Base-by-base conservation (phyloP, 2,888 invertebrate species). In the Entomobrya multifasciata region DNA sequence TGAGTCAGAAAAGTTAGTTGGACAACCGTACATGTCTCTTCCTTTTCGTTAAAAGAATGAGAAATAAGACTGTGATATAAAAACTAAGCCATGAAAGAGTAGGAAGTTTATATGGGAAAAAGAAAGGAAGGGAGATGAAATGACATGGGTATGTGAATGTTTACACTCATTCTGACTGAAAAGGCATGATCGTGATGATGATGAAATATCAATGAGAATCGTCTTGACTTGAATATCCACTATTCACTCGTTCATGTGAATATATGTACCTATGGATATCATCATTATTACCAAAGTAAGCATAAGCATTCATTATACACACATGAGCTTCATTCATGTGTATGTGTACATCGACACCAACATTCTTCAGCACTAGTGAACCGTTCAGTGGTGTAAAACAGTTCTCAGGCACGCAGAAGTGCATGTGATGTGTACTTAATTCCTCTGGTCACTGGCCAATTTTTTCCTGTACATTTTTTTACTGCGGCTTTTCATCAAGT, bases 71-170 rank as follows among this genome's bases (percentile, higher is more conserved):
- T n/a, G n/a, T n/a, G n/a, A n/a, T n/a, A n/a, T n/a, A 36, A 36
- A 20, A 60, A 77, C 10, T 57, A 30, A 41, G 25, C 41, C n/a
- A 47, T n/a, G 36, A 57, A 22, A 11, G 62, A 78, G 62, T 17
- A 60, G 65, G 67, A 80, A 79, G 77, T 62, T 78, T 47, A 44
- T 11, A 67, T 20, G 41, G 41, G 60, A 15, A 11, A 65, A 67
- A 44, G 25, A 44, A 67, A 44, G 44, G 67, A 17, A 44, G 27
- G 25, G 5, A 62, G 20, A n/a, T 11, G 41, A 41, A 72, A 57
- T 81, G 72, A 81, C 81, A 81, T 80, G 55, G 41, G 55, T 41
- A 80, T 72, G 81, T 20, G 72, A 81, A 72, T 81, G 81, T 81
- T 72, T 81, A 72, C 81, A 81, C 72, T 81, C 60, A 44, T 72